A percentile compares a stretch with the other conserved stretches of the same genome.
Evolutionary conservation across 2,888 invertebrate species (phyloP).

Genomic region (Antheraea yamamai): DNA sequence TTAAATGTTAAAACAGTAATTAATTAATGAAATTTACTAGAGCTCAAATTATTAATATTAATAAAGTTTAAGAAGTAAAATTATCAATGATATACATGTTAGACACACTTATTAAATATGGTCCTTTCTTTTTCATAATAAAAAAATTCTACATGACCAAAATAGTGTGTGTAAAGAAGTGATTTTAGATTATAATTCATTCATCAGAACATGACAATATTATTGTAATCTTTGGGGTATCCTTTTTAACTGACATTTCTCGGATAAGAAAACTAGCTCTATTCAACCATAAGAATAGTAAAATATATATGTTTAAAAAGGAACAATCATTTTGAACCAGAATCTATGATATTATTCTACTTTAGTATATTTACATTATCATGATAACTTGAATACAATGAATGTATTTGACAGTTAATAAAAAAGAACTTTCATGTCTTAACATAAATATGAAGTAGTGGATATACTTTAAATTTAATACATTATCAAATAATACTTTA

Average conservation of each 20-base stretch:
- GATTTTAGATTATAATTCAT: not conserved
- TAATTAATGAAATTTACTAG: not conserved
- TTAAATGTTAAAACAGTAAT: not conserved
- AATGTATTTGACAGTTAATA: too few species aligned
- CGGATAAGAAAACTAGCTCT: not conserved
- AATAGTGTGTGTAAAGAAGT: not conserved
- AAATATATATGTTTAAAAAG: too few species aligned
- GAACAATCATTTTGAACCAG: too few species aligned
- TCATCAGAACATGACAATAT: not conserved
- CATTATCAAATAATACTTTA: too few species aligned
- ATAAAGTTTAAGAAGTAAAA: not conserved
- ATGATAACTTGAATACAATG: too few species aligned
- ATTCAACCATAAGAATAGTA: not conserved
- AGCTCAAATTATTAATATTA: not conserved
- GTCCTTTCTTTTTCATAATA: not conserved
- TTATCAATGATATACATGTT: not conserved
- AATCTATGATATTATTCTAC: too few species aligned
- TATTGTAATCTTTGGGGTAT: not conserved
- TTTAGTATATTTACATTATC: too few species aligned
- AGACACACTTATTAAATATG: too few species aligned
- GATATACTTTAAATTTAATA: too few species aligned
- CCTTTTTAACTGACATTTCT: not conserved
- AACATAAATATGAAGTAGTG: too few species aligned
- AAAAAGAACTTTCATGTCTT: too few species aligned
- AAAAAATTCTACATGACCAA: not conserved